phyloP scores from a whole-genome alignment of 2,888 invertebrate genomes.

The Nymphalis c-album region DNA sequence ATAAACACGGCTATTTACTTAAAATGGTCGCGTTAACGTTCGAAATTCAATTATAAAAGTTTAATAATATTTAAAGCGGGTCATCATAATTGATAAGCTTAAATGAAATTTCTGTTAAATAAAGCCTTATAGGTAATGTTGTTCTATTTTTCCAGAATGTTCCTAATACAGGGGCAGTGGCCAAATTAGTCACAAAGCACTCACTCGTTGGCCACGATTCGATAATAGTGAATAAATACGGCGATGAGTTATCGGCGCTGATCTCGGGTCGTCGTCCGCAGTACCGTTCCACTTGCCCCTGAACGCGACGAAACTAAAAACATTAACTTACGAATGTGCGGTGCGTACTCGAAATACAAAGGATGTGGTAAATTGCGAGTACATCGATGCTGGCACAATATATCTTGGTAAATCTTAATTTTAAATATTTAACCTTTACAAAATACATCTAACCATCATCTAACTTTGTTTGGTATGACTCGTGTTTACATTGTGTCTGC shows the following conservation, averaged over 20 bases:
- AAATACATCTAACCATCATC: too few relatives aligned
- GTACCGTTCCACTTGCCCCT: constrained; percentile 79
- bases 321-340: constrained; percentile 40
- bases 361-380: constrained; percentile 12
- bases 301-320: constrained; percentile 71
- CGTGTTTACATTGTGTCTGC: too few relatives aligned
- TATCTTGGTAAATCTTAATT: too few relatives aligned
- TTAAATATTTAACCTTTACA: background rate
- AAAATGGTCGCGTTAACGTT: background rate
- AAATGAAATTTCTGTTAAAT: too few relatives aligned
- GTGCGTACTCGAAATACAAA: constrained; percentile 47
- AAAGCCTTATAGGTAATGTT: background rate
- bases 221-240: constrained; percentile 79
- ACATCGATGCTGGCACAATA: too few relatives aligned
- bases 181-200: constrained; percentile 34
- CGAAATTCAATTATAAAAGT: background rate
- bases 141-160: constrained; percentile 20
- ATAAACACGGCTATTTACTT: background rate
- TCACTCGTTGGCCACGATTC: constrained; percentile 46
- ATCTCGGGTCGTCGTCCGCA: constrained; percentile 79
- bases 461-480: too few relatives aligned
- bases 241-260: constrained; percentile 76
- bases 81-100: too few relatives aligned
- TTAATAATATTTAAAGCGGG: too few relatives aligned
- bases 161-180: constrained; percentile 25